Percentiles rank a stretch among this genome's conserved stretches.
Conservation (phyloP, 1,140 invertebrate genomes). For the Trichonephila inaurata region DNA sequence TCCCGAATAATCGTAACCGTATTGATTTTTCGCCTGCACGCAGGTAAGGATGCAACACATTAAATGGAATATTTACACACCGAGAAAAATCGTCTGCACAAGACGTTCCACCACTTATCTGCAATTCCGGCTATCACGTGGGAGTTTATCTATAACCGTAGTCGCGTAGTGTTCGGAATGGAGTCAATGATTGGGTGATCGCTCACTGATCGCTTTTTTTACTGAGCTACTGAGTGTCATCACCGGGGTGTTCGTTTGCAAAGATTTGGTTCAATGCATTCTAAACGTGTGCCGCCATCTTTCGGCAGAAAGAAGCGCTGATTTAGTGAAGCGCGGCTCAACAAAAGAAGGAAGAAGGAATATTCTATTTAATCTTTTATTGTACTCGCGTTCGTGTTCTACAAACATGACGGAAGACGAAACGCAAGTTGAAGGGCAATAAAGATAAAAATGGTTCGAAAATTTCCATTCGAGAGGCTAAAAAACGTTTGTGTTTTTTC, state of each 20-base stretch:
- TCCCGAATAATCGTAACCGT: slow-evolving; percentile 6
- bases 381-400: slow-evolving; percentile 12
- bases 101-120: slow-evolving; percentile 17
- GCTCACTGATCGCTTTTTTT: slow-evolving; percentile 51
- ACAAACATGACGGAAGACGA: slow-evolving; percentile 14
- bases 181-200: slow-evolving; percentile 8
- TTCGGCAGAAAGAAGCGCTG: background rate
- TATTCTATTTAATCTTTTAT: slow-evolving; percentile 35
- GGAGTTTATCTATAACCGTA: slow-evolving; percentile 23
- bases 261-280: slow-evolving; percentile 52
- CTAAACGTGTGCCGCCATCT: slow-evolving; percentile 49
- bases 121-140: slow-evolving; percentile 50
- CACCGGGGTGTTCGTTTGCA: background rate
- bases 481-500: background rate
- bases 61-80: slow-evolving; percentile 26
- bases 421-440: background rate
- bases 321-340: slow-evolving; percentile 11
- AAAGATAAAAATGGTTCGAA: slow-evolving; percentile 27
- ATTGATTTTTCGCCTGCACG: slow-evolving; percentile 48
- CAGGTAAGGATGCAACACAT: slow-evolving; percentile 53
- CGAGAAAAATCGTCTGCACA: background rate
- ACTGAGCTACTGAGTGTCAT: slow-evolving; percentile 44
- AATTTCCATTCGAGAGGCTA: background rate
- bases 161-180: background rate
- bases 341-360: background rate